Conservation (phyloP, 2,113 vertebrate genomes). For the Nesogale talazaci region DNA sequence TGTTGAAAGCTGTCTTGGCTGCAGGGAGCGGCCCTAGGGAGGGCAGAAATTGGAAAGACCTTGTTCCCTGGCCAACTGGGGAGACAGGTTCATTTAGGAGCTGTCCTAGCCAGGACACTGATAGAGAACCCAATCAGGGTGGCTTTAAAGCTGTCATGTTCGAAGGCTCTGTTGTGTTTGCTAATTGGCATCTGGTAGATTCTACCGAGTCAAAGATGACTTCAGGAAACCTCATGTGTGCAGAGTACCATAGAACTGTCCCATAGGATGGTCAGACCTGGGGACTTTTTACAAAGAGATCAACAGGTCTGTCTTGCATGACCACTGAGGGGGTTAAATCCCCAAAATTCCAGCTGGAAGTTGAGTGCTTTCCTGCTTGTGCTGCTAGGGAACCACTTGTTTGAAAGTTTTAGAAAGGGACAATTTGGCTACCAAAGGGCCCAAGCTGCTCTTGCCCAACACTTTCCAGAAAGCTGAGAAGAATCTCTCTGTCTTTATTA, state of each 20-base stretch:
- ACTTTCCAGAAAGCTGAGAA: background rate
- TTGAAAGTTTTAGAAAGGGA: background rate
- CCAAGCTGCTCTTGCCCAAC: background rate
- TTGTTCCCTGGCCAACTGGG: background rate
- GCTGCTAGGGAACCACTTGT: background rate
- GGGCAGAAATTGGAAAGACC: background rate
- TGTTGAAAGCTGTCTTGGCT: background rate
- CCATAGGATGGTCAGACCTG: background rate
- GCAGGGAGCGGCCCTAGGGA: background rate
- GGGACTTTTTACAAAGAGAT: background rate
- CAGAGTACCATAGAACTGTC: background rate
- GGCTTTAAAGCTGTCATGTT: background rate
- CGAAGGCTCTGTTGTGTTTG: background rate
- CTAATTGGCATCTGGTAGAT: background rate
- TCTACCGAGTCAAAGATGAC: background rate
- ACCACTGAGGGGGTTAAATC: background rate
- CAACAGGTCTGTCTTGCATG: background rate
- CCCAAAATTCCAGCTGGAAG: background rate
- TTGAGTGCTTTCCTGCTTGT: background rate
- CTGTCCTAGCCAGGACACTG: background rate
- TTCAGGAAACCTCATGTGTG: background rate
- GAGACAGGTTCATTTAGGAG: background rate
- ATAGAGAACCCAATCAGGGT: background rate
- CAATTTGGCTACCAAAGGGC: background rate
- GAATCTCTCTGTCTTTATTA: background rate